Percentiles rank a stretch among this genome's conserved stretches.
Conservation (phyloP, 2,888 invertebrate species). For the Antitype chi region DNA sequence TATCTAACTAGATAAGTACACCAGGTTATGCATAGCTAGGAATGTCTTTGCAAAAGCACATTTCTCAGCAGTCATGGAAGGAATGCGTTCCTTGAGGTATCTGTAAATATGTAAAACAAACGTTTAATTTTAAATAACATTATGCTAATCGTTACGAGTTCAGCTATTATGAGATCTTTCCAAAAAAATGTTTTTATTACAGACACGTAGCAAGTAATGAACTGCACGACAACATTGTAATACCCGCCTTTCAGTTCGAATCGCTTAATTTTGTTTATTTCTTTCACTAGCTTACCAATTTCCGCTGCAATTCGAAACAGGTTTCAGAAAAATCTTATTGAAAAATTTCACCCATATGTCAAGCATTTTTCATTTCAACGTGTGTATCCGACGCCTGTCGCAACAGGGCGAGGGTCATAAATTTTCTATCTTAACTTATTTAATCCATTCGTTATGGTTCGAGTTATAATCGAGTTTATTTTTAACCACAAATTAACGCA, state of each 20-base stretch:
- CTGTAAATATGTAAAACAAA: neutral
- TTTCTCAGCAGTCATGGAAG: neutral
- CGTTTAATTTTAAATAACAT: no score
- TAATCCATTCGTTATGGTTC: slow-evolving; percentile 25
- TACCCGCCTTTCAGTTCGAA: neutral
- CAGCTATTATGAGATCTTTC: neutral
- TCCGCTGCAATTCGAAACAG: slow-evolving; percentile 17
- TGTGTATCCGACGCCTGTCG: slow-evolving; percentile 9
- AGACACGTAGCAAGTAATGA: neutral
- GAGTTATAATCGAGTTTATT: neutral
- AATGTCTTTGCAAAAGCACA: neutral
- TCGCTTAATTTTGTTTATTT: slow-evolving; percentile 29
- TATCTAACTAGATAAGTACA: neutral
- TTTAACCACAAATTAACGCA: neutral
- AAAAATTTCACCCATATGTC: slow-evolving; percentile 14
- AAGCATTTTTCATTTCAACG: slow-evolving; percentile 43
- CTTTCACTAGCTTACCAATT: slow-evolving; percentile 15
- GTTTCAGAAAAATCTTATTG: slow-evolving; percentile 16
- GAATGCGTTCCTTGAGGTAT: neutral
- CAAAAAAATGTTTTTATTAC: neutral
- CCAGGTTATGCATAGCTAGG: neutral
- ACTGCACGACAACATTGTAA: slow-evolving; percentile 14
- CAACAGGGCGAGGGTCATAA: slow-evolving; percentile 2
- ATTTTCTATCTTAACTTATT: slow-evolving; percentile 33
- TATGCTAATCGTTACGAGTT: no score